Percentiles rank a stretch among this genome's conserved stretches.
These are phyloP conservation scores for Cuniculus paca DNA, from an alignment of 2,797 vertebrate species.

Conservation along the genomic window DNA sequence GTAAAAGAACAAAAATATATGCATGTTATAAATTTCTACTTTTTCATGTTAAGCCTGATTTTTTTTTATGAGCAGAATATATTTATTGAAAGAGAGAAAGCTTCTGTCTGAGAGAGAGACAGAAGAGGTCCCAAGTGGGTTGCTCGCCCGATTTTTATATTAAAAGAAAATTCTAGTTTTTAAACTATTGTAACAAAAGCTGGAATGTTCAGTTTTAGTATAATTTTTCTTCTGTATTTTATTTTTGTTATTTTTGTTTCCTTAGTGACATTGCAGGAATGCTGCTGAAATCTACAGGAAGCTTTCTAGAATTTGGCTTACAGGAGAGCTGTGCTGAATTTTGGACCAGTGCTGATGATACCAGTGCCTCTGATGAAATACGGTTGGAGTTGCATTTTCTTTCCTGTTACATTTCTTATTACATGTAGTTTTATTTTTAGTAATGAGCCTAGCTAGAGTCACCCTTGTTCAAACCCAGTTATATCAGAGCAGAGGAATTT, in stretches of 20 bases:
- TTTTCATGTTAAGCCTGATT: not conserved
- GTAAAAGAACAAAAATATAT: not conserved
- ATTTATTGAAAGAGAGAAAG: too few relatives aligned
- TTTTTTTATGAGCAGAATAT: too few relatives aligned
- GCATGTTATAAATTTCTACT: not conserved
- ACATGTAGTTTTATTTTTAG: fast-evolving
- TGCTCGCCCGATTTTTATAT: not conserved
- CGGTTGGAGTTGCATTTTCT: slow-evolving; percentile 88
- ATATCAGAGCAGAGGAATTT: not conserved
- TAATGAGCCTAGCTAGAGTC: not conserved
- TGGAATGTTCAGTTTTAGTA: not conserved
- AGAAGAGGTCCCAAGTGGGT: too few relatives aligned
- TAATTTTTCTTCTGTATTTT: slow-evolving; percentile 66
- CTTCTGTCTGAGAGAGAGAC: too few relatives aligned
- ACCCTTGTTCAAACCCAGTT: fast-evolving
- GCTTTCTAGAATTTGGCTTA: slow-evolving; percentile 95
- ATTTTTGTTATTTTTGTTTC: slow-evolving; percentile 11
- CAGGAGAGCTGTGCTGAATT: slow-evolving; percentile 96
- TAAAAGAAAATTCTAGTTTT: not conserved
- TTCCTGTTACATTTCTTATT: not conserved
- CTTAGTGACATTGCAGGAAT: slow-evolving; percentile 97
- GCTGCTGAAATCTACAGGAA: slow-evolving; percentile 98
- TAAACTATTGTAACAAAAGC: not conserved
- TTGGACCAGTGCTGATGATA: slow-evolving; percentile 96
- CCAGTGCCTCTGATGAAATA: slow-evolving; percentile 96